Base-by-base conservation (phyloP, 2,888 invertebrate genomes). In the Drosophila merina region DNA sequence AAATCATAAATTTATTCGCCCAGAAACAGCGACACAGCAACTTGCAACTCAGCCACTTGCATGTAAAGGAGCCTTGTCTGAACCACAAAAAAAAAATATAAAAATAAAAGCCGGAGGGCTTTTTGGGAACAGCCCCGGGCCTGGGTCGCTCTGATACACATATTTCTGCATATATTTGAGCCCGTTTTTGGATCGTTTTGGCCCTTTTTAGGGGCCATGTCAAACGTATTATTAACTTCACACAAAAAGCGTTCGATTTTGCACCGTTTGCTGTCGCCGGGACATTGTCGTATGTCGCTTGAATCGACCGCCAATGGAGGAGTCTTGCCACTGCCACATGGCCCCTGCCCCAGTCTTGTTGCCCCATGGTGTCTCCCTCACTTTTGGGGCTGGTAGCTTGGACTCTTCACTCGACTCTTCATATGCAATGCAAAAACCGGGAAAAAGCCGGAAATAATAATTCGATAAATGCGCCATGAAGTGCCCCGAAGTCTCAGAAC, bases 191-290 rank as follows among this genome's bases (percentile, higher is more conserved):
- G 10, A 10, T 10, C 33, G 33, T 33, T 36, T 36, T 36, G 36
- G n/a, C n/a, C 64, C 64, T 56, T 56, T 69, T 69, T 72, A 33
- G 60, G 51, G 75, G 74, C 72, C 86, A 87, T 90, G 90, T 90
- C 90, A 90, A 90, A 89, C 88, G 89, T 90, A 90, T 90, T 90
- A 90, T 90, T 90, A 90, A 89, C 84, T 90, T 90, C 90, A 90
- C 90, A 90, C 90, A 90, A 90, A 89, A 89, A 89, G 90, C 90
- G 90, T 90, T 88, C 89, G 89, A 88, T 90, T 90, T 90, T 90
- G 90, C 90, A 90, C 90, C 88, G 88, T 89, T 89, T 88, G 88
- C 89, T 89, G 90, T 80, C 79, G 83, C 57, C 71, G 78, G 71
- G 67, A 71, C 84, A 66, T 86, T 86, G 81, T 89, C 88, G 90